phyloP scores from a whole-genome alignment of 1,140 invertebrate genomes.

The Battus philenor region DNA sequence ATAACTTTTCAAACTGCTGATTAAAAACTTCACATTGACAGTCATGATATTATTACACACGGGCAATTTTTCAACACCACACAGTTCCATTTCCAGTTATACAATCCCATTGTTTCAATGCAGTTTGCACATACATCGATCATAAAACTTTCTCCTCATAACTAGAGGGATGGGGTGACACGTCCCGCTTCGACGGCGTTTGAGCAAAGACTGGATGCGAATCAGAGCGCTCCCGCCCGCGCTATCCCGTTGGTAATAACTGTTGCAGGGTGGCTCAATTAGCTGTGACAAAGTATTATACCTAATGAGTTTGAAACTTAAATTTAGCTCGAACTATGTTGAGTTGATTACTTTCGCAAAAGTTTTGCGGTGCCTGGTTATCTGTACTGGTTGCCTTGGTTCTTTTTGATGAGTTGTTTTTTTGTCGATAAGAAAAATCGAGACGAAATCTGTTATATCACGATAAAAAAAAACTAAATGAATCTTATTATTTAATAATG shows the following conservation, averaged over 20 bases:
- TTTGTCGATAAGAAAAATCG: no score
- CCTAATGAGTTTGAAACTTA: neutral
- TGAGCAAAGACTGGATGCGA: neutral
- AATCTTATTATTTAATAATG: no score
- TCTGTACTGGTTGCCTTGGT: no score
- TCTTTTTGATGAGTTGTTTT: no score
- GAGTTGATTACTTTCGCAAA: neutral
- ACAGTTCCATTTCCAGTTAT: conserved; percentile 8
- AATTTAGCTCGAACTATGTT: neutral
- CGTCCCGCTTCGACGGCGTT: conserved; percentile 2
- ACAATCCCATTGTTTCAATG: conserved; percentile 1
- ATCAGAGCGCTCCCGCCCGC: neutral
- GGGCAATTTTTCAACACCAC: conserved; percentile 6
- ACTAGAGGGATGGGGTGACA: neutral
- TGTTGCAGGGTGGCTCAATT: neutral
- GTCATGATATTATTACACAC: conserved; percentile 6
- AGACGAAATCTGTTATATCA: no score
- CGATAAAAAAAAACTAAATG: no score
- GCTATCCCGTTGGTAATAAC: neutral
- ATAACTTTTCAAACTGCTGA: conserved; percentile 8
- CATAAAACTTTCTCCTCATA: conserved; percentile 15
- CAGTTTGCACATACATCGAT: neutral
- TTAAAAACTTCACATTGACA: conserved; percentile 3
- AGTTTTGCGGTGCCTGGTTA: no score
- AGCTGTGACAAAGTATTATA: neutral